phyloP scores from a whole-genome alignment of 2,888 invertebrate species.

The Napeogenes sylphis region DNA sequence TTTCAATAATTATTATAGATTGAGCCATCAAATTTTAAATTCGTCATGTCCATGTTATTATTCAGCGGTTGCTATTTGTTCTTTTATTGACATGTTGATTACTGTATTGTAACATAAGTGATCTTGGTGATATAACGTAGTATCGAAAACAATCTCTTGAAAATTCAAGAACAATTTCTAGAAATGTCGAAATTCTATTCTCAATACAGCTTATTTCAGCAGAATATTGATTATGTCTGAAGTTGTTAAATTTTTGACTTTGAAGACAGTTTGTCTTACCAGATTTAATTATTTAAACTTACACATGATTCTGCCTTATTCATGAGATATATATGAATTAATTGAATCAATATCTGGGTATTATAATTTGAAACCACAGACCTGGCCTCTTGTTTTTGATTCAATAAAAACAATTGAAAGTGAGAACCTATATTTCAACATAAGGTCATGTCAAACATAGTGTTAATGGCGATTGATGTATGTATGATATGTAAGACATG shows the following conservation, averaged over 20 bases:
- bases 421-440: constrained; percentile 42
- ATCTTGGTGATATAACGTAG: background rate
- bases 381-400: constrained; percentile 17
- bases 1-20: constrained; percentile 52
- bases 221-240: too few relatives aligned
- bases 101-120: background rate
- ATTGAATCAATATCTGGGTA: too few relatives aligned
- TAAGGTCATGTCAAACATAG: constrained; percentile 50
- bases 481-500: constrained; percentile 18
- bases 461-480: constrained; percentile 36
- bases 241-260: too few relatives aligned
- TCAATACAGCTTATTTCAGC: too few relatives aligned
- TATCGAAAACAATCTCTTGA: background rate
- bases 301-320: too few relatives aligned
- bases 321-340: too few relatives aligned
- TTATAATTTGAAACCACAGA: too few relatives aligned
- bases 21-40: constrained; percentile 63
- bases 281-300: too few relatives aligned
- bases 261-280: too few relatives aligned
- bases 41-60: constrained; percentile 33
- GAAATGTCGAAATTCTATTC: too few relatives aligned
- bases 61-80: background rate
- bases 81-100: constrained; percentile 1
- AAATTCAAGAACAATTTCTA: too few relatives aligned
- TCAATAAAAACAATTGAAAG: constrained; percentile 71